Percentiles rank a stretch among this genome's conserved stretches.
These are phyloP conservation scores for Phylloscopus collybita DNA, from an alignment of 2,797 vertebrate species.

Conservation along the genomic window DNA sequence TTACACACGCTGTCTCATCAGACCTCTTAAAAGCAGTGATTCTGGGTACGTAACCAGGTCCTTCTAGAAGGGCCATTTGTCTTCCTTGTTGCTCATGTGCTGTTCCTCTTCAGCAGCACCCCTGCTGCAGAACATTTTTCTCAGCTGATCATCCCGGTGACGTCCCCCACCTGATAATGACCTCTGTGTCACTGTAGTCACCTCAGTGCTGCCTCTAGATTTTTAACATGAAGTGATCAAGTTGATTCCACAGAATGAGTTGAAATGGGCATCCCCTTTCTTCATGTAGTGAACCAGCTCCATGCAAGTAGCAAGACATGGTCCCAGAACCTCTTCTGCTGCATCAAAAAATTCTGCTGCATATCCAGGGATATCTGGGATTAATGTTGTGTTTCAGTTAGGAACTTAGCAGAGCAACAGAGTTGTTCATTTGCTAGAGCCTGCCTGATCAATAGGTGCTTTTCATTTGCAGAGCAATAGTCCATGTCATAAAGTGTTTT, in stretches of 20 bases:
- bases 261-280: not conserved
- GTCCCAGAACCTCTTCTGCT: not conserved
- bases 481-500: not conserved
- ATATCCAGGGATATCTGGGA: not conserved
- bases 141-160: not conserved
- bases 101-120: not conserved
- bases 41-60: not conserved
- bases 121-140: not conserved
- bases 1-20: not conserved
- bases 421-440: not conserved
- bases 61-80: conserved; percentile 35
- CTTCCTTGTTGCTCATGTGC: not conserved
- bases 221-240: not conserved
- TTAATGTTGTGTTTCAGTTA: not conserved
- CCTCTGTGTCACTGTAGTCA: not conserved
- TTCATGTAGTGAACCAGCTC: not conserved
- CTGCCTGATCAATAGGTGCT: not conserved
- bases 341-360: not conserved
- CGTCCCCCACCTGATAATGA: not conserved
- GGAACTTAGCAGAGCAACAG: not conserved
- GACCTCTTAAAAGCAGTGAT: not conserved
- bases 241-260: not conserved
- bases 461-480: not conserved
- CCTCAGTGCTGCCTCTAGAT: not conserved
- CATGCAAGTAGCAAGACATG: fast-evolving